Conservation (phyloP, 2,113 vertebrate species). For the Odobenus rosmarus region DNA sequence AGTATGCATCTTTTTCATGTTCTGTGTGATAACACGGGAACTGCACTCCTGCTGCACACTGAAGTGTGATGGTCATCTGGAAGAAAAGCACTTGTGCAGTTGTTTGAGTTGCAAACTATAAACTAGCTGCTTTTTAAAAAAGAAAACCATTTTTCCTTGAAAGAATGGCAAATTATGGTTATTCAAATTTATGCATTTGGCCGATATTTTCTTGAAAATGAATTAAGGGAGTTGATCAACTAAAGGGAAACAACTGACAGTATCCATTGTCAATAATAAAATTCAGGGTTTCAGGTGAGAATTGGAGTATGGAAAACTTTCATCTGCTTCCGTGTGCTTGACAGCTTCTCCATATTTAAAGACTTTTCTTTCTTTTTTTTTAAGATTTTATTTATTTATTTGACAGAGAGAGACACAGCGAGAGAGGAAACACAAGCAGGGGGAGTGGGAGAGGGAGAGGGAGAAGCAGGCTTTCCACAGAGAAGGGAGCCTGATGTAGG, state of each 20-base stretch:
- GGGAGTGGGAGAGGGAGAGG: no score
- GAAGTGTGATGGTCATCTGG: neutral
- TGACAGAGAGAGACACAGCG: no score
- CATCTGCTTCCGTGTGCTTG: neutral
- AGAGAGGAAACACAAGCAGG: no score
- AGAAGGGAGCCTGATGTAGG: no score
- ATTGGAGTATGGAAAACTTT: neutral
- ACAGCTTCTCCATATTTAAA: neutral
- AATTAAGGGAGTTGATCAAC: neutral
- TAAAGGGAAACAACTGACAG: neutral
- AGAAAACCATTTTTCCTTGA: neutral
- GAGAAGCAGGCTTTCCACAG: no score
- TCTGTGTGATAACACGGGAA: neutral
- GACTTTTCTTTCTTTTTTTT: no score
- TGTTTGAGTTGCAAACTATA: neutral
- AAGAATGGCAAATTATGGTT: constrained; percentile 3
- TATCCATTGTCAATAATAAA: constrained; percentile 31
- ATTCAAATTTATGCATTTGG: constrained; percentile 7
- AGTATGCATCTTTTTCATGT: neutral
- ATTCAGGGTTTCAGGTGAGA: constrained; percentile 6
- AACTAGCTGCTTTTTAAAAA: neutral
- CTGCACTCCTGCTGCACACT: neutral
- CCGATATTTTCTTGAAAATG: constrained; percentile 41
- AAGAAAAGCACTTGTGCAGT: neutral
- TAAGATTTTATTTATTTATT: no score